phyloP scores from a whole-genome alignment of 2,888 invertebrate genomes.

The Trichopoda pennipes region DNA sequence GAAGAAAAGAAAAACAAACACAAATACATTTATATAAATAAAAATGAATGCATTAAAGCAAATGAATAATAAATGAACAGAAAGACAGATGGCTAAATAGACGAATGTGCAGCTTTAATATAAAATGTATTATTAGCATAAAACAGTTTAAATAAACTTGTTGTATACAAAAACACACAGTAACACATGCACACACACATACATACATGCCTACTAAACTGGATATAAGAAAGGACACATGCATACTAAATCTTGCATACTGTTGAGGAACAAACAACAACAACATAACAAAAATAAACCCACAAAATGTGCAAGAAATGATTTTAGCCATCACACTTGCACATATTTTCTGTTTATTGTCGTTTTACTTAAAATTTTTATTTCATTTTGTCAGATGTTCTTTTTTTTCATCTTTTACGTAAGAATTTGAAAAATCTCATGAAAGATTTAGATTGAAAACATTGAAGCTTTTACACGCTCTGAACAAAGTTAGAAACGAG shows the following conservation, averaged over 20 bases:
- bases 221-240: not conserved
- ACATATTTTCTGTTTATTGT: conserved; percentile 9
- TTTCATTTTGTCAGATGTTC: not conserved
- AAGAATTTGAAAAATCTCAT: not conserved
- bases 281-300: not conserved
- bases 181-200: not conserved
- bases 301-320: conserved; percentile 28
- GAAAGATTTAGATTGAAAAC: conserved; percentile 20
- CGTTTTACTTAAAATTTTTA: too few species aligned
- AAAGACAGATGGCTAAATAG: conserved; percentile 5
- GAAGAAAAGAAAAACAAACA: not conserved
- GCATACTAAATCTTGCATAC: not conserved
- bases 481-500: not conserved
- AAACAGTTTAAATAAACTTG: conserved; percentile 43
- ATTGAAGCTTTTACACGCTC: conserved; percentile 14
- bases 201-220: not conserved
- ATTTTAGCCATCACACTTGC: conserved; percentile 51
- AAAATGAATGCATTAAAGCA: conserved; percentile 11
- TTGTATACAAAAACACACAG: too few species aligned
- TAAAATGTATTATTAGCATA: conserved; percentile 56
- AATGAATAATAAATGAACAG: conserved; percentile 30
- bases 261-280: too few species aligned
- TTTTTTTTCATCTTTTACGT: conserved; percentile 5
- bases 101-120: conserved; percentile 35
- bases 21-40: not conserved